A percentile compares a stretch with the other conserved stretches of the same genome.
phyloP scores from a whole-genome alignment of 2,888 invertebrate species.

The Sphaeridia pumilis region DNA sequence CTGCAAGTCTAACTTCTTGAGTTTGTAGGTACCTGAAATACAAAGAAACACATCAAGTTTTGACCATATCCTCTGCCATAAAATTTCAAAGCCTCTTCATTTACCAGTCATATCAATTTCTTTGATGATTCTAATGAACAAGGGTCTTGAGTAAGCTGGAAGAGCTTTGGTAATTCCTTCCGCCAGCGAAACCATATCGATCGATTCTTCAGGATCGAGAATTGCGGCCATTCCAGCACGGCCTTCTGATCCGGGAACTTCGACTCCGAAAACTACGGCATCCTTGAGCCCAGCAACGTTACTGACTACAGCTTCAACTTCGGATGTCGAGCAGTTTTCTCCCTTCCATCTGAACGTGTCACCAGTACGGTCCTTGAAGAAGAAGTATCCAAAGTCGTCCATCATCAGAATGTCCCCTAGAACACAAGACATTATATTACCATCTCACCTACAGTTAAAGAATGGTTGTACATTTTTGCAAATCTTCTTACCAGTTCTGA shows the following conservation, averaged over 20 bases:
- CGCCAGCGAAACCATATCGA: constrained; percentile 33
- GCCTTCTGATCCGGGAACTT: constrained; percentile 62
- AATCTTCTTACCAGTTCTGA: constrained; percentile 57
- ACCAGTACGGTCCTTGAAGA: constrained; percentile 88
- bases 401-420: constrained; percentile 65
- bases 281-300: constrained; percentile 70
- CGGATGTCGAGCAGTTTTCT: constrained; percentile 53
- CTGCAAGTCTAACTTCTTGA: constrained; percentile 78
- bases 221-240: constrained; percentile 48
- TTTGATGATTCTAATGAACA: constrained; percentile 45
- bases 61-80: too few relatives aligned
- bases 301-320: constrained; percentile 86
- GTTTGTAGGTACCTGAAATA: constrained; percentile 84
- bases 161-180: constrained; percentile 37
- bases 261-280: constrained; percentile 90
- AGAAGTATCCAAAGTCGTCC: constrained; percentile 87
- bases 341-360: constrained; percentile 64
- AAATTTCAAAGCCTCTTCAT: too few relatives aligned
- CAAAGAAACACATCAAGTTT: too few relatives aligned
- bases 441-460: neutral
- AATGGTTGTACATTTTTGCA: neutral
- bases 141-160: constrained; percentile 46
- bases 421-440: constrained; percentile 3
- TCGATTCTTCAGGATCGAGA: constrained; percentile 39
- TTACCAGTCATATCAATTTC: constrained; percentile 46